phyloP scores from a whole-genome alignment of 1,140 invertebrate genomes.

The Bombus affinis region DNA sequence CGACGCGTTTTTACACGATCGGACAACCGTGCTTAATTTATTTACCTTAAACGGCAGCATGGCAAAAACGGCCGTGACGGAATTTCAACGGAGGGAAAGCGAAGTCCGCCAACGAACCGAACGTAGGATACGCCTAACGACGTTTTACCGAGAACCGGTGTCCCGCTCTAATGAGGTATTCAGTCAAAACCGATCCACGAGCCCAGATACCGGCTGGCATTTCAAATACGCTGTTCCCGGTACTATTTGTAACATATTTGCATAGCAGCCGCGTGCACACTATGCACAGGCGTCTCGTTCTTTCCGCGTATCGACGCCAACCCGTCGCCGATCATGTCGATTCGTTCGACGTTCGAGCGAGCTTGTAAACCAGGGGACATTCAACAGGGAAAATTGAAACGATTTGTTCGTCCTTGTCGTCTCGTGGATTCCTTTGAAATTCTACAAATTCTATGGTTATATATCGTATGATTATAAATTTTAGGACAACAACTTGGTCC shows the following conservation, averaged over 20 bases:
- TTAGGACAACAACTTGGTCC: not conserved
- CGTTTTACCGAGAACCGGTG: slow-evolving; percentile 38
- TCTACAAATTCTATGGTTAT: not conserved
- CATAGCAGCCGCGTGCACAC: slow-evolving; percentile 6
- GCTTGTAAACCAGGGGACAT: not conserved
- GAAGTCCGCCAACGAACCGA: slow-evolving; percentile 1
- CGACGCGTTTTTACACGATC: slow-evolving; percentile 3
- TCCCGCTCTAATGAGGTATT: slow-evolving; percentile 51
- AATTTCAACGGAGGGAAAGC: slow-evolving; percentile 29
- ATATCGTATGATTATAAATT: too few relatives aligned
- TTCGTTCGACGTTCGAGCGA: not conserved
- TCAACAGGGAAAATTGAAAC: not conserved
- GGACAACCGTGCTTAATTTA: slow-evolving; percentile 8
- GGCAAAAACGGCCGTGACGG: slow-evolving; percentile 34
- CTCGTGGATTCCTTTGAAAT: not conserved
- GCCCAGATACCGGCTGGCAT: slow-evolving; percentile 34
- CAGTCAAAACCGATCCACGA: slow-evolving; percentile 57
- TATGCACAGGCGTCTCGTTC: not conserved
- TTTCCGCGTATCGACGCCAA: slow-evolving; percentile 20
- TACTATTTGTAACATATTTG: slow-evolving; percentile 52
- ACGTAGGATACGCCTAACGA: slow-evolving; percentile 46
- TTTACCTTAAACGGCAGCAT: slow-evolving; percentile 19
- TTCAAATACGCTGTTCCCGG: slow-evolving; percentile 40
- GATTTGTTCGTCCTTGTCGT: not conserved
- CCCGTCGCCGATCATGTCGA: not conserved